These are phyloP conservation scores for Callipepla squamata DNA, from an alignment of 2,113 vertebrate species.

Conservation along the genomic window DNA sequence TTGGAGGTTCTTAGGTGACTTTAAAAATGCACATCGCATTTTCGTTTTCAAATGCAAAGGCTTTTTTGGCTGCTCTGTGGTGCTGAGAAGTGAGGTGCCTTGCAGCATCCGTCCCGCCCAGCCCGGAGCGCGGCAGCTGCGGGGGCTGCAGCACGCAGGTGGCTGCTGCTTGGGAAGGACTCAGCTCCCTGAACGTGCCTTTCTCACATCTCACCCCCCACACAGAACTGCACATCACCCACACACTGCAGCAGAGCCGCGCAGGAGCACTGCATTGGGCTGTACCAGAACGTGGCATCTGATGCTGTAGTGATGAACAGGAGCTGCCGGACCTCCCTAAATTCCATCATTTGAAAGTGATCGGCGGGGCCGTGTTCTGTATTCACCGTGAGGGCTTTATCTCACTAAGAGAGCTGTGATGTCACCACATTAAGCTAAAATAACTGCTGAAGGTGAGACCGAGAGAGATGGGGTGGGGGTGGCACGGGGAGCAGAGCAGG, in stretches of 20 bases:
- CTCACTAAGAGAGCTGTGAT: conserved; percentile 76
- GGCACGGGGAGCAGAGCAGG: conserved; percentile 76
- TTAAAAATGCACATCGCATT: background rate
- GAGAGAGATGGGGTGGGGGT: conserved; percentile 48
- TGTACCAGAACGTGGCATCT: background rate
- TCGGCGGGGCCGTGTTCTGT: background rate
- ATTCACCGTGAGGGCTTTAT: conserved; percentile 57
- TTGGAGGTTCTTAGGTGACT: background rate
- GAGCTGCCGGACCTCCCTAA: background rate
- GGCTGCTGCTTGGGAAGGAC: background rate
- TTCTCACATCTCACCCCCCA: background rate
- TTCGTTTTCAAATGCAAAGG: background rate
- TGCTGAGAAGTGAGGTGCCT: conserved; percentile 28
- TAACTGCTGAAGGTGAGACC: conserved; percentile 72
- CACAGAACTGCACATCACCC: rapidly evolving
- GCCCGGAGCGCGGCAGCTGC: background rate
- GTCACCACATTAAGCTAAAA: conserved; percentile 84
- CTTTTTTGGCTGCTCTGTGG: background rate
- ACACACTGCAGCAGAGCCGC: background rate
- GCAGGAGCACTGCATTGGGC: rapidly evolving
- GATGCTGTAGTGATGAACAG: background rate
- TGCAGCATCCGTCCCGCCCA: background rate
- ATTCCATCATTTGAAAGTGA: background rate
- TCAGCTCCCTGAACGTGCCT: background rate
- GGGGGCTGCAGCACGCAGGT: background rate